Conservation (phyloP, 2,888 invertebrate genomes). For the Morpho helenor region DNA sequence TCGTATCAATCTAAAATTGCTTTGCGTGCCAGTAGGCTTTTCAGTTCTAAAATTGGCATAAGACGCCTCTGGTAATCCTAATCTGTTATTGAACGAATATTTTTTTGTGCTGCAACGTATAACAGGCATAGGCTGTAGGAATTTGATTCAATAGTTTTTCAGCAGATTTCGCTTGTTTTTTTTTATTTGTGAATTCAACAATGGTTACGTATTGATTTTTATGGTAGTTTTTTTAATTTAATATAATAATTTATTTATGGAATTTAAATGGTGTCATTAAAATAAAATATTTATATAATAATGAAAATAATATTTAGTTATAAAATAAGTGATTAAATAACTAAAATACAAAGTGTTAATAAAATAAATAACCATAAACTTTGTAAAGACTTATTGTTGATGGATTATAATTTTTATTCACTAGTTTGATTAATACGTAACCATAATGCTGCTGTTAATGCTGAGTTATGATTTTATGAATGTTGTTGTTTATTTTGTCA, state of each 20-base stretch:
- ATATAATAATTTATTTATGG: no score
- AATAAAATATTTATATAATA: no score
- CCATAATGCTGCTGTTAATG: constrained; percentile 8
- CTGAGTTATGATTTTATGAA: constrained; percentile 14
- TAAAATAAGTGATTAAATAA: no score
- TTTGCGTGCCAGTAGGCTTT: constrained; percentile 33
- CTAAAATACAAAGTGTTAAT: no score
- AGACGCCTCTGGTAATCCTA: constrained; percentile 9
- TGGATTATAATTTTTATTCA: neutral
- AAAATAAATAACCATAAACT: no score
- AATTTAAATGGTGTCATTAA: no score
- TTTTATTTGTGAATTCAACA: constrained; percentile 26
- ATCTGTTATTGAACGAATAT: constrained; percentile 14
- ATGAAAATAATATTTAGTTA: no score
- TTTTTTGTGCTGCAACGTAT: constrained; percentile 8
- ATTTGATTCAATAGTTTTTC: constrained; percentile 22
- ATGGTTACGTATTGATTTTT: constrained; percentile 26
- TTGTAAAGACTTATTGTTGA: neutral
- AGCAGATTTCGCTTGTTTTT: constrained; percentile 24
- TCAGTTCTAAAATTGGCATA: constrained; percentile 19
- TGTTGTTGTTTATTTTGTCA: constrained; percentile 15
- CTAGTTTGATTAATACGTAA: constrained; percentile 10
- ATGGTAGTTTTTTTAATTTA: neutral
- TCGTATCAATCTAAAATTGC: constrained; percentile 48
- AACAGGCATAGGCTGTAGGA: constrained; percentile 15